A percentile compares a stretch with the other conserved stretches of the same genome.
Conservation (phyloP, 1,140 invertebrate genomes). For the Apolygus lucorum region DNA sequence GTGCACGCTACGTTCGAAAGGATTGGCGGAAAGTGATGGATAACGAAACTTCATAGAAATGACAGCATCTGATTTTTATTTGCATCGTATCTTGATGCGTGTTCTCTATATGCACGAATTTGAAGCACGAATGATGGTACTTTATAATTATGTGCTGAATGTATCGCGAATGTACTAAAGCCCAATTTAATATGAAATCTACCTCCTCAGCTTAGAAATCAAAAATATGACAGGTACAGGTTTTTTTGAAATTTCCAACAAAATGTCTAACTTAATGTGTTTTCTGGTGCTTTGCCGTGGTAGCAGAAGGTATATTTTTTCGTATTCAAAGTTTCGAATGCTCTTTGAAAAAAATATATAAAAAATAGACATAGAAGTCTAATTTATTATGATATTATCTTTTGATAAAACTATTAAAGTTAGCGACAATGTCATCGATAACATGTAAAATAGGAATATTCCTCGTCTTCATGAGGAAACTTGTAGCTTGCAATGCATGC, state of each 20-base stretch:
- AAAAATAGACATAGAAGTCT: constrained; percentile 12
- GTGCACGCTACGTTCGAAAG: not conserved
- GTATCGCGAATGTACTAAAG: no score
- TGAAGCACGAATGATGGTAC: not conserved
- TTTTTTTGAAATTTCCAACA: not conserved
- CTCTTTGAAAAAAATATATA: not conserved
- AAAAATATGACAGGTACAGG: no score
- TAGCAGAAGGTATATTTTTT: constrained; percentile 4
- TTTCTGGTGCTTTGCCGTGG: not conserved
- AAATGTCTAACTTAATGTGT: not conserved
- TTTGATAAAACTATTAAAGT: no score
- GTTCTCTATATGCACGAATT: not conserved
- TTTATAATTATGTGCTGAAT: not conserved
- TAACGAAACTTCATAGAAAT: no score
- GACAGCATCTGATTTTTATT: not conserved
- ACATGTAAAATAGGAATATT: no score
- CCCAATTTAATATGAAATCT: no score
- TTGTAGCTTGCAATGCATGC: not conserved
- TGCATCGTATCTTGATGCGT: not conserved
- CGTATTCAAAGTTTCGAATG: not conserved
- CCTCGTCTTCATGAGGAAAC: not conserved
- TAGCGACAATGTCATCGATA: no score
- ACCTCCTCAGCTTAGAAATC: no score
- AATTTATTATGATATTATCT: no score
- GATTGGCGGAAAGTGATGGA: no score